phyloP scores from a whole-genome alignment of 2,797 vertebrate species.

The Perodicticus potto region DNA sequence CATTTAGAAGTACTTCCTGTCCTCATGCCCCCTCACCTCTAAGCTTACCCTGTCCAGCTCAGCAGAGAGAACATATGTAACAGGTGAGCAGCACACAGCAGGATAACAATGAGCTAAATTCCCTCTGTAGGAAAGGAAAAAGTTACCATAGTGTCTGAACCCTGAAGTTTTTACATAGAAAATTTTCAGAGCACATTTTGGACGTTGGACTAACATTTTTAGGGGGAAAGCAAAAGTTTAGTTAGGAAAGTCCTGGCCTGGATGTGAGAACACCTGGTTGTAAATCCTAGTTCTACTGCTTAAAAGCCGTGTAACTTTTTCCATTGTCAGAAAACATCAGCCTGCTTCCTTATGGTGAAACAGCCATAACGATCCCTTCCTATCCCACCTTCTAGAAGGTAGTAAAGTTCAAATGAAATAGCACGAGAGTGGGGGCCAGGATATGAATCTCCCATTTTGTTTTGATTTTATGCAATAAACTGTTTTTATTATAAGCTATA shows the following conservation, averaged over 20 bases:
- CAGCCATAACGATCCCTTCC: background rate
- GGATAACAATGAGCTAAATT: background rate
- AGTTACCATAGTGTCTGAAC: background rate
- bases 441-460: background rate
- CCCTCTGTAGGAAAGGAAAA: background rate
- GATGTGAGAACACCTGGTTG: background rate
- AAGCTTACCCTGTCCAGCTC: background rate
- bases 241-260: background rate
- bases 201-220: background rate
- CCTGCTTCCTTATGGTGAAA: background rate
- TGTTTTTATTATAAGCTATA: background rate
- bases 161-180: background rate
- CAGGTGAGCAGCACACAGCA: background rate
- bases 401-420: background rate
- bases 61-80: background rate
- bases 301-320: background rate
- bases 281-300: background rate
- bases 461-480: slow-evolving; percentile 19
- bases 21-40: background rate
- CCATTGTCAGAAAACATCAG: background rate
- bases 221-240: background rate
- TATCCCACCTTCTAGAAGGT: background rate
- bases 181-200: background rate
- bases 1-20: background rate
- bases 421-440: background rate